Conservation (phyloP, 2,113 vertebrate species). For the Myiozetetes cayanensis region DNA sequence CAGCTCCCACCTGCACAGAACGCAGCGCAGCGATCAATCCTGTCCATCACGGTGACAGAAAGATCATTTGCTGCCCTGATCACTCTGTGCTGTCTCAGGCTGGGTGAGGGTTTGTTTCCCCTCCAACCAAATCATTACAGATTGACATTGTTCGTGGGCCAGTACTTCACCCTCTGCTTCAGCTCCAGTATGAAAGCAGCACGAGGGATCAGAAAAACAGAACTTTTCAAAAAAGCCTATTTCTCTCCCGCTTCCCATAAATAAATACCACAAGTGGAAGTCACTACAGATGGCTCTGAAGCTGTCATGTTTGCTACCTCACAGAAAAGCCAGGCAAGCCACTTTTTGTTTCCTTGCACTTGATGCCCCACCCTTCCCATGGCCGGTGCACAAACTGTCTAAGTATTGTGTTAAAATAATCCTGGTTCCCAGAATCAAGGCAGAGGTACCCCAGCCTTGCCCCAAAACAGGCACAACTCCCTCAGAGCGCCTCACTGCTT, state of each 20-base stretch:
- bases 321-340: not conserved
- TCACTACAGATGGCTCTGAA: not conserved
- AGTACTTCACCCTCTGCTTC: not conserved
- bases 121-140: conserved; percentile 26
- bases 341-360: not conserved
- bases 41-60: not conserved
- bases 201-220: not conserved
- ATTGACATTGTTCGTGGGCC: not conserved
- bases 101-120: not conserved
- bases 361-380: not conserved
- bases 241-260: not conserved
- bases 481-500: not conserved
- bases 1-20: not conserved
- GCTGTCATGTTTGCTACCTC: not conserved
- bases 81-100: not conserved
- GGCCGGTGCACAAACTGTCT: not conserved
- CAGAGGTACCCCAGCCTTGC: not conserved
- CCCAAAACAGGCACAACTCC: not conserved
- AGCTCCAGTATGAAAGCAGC: not conserved
- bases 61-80: conserved; percentile 34
- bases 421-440: not conserved
- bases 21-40: not conserved
- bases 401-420: not conserved
- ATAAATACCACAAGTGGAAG: not conserved
- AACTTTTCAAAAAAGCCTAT: not conserved